A percentile compares a stretch with the other conserved stretches of the same genome.
These are phyloP conservation scores for Tromatobia lineatoria DNA, from an alignment of 2,888 invertebrate species.

Conservation along the genomic window DNA sequence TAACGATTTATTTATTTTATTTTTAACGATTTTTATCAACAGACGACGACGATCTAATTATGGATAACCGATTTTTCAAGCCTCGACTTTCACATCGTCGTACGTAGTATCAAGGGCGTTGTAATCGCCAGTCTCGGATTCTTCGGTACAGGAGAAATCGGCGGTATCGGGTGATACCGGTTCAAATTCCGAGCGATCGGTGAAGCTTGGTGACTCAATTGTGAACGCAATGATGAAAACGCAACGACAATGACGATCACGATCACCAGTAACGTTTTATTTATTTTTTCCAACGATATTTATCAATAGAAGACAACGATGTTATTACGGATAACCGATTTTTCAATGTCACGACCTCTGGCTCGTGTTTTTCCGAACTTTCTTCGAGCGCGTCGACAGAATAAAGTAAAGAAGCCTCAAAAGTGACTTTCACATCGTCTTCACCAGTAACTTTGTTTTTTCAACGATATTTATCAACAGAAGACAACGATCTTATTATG, in stretches of 20 bases:
- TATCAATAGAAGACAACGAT: not conserved
- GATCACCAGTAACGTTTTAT: conserved; percentile 19
- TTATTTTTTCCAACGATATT: not conserved
- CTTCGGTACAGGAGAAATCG: conserved; percentile 72
- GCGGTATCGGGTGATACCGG: conserved; percentile 74
- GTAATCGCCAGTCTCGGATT: conserved; percentile 61
- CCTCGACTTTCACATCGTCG: no score
- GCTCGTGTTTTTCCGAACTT: no score
- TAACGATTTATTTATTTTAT: no score
- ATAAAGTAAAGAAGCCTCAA: not conserved
- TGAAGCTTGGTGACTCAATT: conserved; percentile 84
- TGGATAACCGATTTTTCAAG: not conserved
- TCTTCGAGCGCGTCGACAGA: not conserved
- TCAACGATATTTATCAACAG: no score
- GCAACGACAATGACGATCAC: conserved; percentile 28
- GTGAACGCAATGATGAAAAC: conserved; percentile 74
- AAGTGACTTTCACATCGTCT: conserved; percentile 3
- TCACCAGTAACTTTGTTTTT: no score
- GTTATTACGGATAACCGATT: not conserved
- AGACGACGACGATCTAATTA: no score
- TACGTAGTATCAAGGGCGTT: conserved; percentile 50
- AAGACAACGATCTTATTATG: no score
- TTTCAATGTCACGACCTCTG: not conserved
- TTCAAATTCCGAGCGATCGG: conserved; percentile 83
- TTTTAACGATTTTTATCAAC: not conserved